phyloP scores from a whole-genome alignment of 2,113 vertebrate species.

The Siniperca chuatsi region DNA sequence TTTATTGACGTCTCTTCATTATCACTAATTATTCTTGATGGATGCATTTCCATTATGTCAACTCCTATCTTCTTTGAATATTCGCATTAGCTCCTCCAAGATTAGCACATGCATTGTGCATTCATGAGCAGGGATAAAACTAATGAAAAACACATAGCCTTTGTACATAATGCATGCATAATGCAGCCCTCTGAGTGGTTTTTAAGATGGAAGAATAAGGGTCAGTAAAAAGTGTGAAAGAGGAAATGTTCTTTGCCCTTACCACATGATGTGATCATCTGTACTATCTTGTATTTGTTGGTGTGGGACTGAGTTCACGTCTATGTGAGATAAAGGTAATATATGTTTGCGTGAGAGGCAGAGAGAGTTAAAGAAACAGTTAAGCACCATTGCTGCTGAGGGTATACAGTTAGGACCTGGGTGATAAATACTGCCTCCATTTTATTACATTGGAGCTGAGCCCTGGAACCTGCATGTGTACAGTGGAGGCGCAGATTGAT shows the following conservation, averaged over 20 bases:
- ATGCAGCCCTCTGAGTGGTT: not conserved
- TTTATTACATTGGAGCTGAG: slow-evolving; percentile 68
- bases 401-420: slow-evolving; percentile 31
- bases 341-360: slow-evolving; percentile 33
- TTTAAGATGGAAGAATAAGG: not conserved
- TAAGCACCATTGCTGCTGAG: slow-evolving; percentile 40
- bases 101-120: not conserved
- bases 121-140: not conserved
- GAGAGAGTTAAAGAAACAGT: slow-evolving; percentile 17
- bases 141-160: not conserved
- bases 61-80: not conserved
- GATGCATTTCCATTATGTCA: not conserved
- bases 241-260: not conserved
- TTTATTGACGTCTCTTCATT: not conserved
- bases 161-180: not conserved
- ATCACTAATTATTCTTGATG: slow-evolving; percentile 3
- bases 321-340: slow-evolving; percentile 35
- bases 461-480: slow-evolving; percentile 47
- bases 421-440: slow-evolving; percentile 59
- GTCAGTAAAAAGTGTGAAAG: not conserved
- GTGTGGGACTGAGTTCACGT: not conserved
- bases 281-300: not conserved
- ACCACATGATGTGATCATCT: not conserved
- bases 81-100: not conserved
- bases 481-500: slow-evolving; percentile 61